These are phyloP conservation scores for Tetranychus piercei DNA, from an alignment of 2,888 invertebrate genomes.

Conservation along the genomic window DNA sequence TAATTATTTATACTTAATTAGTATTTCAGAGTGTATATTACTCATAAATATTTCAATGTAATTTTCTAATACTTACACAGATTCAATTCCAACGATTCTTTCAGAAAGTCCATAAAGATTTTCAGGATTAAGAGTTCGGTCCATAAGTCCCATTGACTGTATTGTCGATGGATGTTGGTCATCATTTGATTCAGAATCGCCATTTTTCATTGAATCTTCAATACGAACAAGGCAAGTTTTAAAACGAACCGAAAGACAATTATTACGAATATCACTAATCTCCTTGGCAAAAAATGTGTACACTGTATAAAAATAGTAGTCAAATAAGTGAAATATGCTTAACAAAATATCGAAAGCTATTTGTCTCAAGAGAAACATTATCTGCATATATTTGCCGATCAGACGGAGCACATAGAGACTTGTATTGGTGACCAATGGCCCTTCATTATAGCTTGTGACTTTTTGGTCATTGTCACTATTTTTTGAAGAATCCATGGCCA, in stretches of 20 bases:
- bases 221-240: constrained; percentile 31
- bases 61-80: constrained; percentile 38
- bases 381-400: constrained; percentile 59
- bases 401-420: constrained; percentile 70
- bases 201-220: background rate
- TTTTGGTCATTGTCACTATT: constrained; percentile 25
- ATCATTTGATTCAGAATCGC: background rate
- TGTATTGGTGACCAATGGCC: constrained; percentile 65
- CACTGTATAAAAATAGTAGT: constrained; percentile 76
- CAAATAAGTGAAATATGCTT: constrained; percentile 75
- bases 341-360: constrained; percentile 77
- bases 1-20: background rate
- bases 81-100: constrained; percentile 77
- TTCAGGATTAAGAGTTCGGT: constrained; percentile 34
- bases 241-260: constrained; percentile 48
- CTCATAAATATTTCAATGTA: background rate
- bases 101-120: constrained; percentile 62
- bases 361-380: constrained; percentile 67
- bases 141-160: background rate
- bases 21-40: background rate
- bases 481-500: constrained; percentile 12
- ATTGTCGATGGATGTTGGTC: constrained; percentile 1
- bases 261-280: constrained; percentile 26
- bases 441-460: constrained; percentile 25
- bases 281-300: constrained; percentile 57